Percentiles rank a stretch among this genome's conserved stretches.
Evolutionary conservation across 2,888 invertebrate species (phyloP).

Genomic region (Strigamia maritima): DNA sequence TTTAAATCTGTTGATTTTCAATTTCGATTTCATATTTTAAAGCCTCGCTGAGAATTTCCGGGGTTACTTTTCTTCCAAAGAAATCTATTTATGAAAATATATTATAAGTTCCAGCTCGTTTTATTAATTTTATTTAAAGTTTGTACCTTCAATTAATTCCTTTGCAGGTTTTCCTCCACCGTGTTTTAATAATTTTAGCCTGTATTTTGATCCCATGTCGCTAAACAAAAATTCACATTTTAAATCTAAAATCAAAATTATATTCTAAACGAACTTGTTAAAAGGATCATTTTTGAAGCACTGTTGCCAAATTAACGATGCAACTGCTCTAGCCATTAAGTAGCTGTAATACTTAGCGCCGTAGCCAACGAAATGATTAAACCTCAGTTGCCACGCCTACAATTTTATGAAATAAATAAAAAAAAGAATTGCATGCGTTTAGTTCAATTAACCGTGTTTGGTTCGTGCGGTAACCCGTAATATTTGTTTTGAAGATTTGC

Average conservation of each 20-base stretch:
- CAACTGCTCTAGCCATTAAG: conserved; percentile 87
- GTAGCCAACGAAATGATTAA: conserved; percentile 95
- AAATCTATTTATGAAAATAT: conserved; percentile 59
- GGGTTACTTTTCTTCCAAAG: conserved; percentile 70
- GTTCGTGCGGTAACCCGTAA: conserved; percentile 80
- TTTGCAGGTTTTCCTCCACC: conserved; percentile 84
- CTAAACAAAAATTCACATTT: conserved; percentile 51
- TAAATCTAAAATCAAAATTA: not conserved
- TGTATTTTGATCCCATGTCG: conserved; percentile 72
- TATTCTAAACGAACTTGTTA: conserved; percentile 46
- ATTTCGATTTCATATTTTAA: conserved; percentile 58
- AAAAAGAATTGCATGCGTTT: not conserved
- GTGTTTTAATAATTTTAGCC: conserved; percentile 72
- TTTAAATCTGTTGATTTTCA: not conserved
- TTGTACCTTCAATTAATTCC: conserved; percentile 59
- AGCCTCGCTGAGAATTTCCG: conserved; percentile 73
- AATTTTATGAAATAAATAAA: conserved; percentile 40
- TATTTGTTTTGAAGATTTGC: conserved; percentile 74
- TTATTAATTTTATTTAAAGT: not conserved
- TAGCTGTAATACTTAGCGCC: conserved; percentile 99
- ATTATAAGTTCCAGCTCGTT: too few relatives aligned
- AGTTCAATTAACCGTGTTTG: conserved; percentile 66
- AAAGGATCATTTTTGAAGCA: conserved; percentile 78
- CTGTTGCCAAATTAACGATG: conserved; percentile 87
- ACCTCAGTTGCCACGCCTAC: conserved; percentile 90